Conservation (phyloP, 2,797 vertebrate species). For the Sternotherus odoratus region DNA sequence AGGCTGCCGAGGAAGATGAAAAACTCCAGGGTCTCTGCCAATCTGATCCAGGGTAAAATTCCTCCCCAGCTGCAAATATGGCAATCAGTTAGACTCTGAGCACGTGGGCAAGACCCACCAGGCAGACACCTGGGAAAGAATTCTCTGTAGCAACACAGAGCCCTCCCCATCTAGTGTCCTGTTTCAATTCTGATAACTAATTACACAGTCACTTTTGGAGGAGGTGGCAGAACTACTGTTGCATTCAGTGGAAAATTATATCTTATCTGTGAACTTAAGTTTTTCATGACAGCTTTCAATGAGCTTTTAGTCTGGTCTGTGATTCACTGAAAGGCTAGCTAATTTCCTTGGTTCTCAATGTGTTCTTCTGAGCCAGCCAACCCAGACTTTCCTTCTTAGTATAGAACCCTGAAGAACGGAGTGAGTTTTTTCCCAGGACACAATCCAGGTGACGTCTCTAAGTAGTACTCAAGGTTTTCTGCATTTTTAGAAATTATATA, state of each 20-base stretch:
- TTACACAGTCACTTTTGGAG: background rate
- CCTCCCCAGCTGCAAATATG: no score
- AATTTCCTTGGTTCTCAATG: background rate
- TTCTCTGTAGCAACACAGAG: no score
- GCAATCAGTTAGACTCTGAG: no score
- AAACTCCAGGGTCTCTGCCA: no score
- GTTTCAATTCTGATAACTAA: background rate
- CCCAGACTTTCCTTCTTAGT: background rate
- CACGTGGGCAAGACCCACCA: no score
- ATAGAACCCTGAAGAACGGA: background rate
- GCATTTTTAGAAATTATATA: accelerated
- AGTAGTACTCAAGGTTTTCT: background rate
- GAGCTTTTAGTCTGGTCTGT: background rate
- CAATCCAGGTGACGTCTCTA: background rate
- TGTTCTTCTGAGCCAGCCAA: accelerated
- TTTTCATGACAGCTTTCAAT: background rate
- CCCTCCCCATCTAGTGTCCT: no score
- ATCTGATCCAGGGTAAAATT: no score
- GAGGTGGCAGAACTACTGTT: background rate
- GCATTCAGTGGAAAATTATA: background rate
- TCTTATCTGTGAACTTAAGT: background rate
- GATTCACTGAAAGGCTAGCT: background rate
- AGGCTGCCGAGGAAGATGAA: no score
- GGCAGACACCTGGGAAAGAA: no score
- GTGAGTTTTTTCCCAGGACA: background rate